Conservation (phyloP, 2,113 vertebrate genomes). For the Procavia capensis region DNA sequence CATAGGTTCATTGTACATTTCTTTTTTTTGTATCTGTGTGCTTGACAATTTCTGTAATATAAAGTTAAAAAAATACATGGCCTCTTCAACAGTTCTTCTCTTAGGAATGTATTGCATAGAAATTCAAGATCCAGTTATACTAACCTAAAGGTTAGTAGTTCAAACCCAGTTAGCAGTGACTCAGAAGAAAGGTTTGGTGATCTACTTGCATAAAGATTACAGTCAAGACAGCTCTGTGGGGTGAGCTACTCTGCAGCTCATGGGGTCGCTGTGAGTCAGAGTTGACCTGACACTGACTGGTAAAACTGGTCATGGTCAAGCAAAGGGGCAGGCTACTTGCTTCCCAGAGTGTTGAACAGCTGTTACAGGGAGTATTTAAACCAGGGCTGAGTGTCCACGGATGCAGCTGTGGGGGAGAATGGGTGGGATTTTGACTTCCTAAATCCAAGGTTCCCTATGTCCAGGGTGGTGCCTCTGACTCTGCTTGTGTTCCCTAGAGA, state of each 20-base stretch:
- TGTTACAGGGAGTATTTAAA: background rate
- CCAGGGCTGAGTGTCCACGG: fast-evolving
- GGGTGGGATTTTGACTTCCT: too few relatives aligned
- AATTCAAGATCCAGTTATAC: background rate
- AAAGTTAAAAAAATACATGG: background rate
- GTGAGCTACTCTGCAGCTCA: too few relatives aligned
- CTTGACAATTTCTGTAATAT: background rate
- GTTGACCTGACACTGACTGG: too few relatives aligned
- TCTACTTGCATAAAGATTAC: background rate
- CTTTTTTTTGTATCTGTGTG: background rate
- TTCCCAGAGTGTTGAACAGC: background rate
- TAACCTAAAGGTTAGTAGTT: background rate
- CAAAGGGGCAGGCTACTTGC: background rate
- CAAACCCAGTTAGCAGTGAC: background rate
- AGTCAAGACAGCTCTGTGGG: background rate
- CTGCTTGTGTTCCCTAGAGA: background rate
- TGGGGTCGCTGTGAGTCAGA: background rate
- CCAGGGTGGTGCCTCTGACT: background rate
- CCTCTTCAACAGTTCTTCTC: background rate
- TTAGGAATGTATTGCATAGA: background rate
- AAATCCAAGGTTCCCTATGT: background rate
- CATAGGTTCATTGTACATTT: background rate
- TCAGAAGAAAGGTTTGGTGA: background rate
- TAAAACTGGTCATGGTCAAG: background rate
- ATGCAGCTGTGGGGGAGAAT: background rate